phyloP scores from a whole-genome alignment of 2,797 vertebrate genomes.

The Thaleichthys pacificus region DNA sequence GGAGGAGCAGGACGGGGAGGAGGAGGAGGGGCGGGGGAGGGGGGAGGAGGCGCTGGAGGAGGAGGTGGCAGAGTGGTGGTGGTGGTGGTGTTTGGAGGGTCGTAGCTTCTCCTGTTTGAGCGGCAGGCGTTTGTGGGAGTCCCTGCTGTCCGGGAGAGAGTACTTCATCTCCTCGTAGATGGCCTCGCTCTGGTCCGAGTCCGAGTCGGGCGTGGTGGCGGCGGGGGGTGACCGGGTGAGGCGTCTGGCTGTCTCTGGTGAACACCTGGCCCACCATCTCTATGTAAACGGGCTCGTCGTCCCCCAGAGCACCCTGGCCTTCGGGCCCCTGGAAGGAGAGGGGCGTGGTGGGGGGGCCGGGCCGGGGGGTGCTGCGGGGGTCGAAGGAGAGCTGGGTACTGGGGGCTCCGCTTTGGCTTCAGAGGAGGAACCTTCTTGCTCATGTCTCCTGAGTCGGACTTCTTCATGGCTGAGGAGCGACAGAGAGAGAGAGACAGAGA shows the following conservation, averaged over 20 bases:
- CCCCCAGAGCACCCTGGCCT: conserved; percentile 62
- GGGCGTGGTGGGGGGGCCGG: conserved; percentile 65
- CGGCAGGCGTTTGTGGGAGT: conserved; percentile 68
- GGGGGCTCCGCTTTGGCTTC: conserved; percentile 85
- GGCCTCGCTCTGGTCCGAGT: conserved; percentile 91
- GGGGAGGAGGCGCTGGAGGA: conserved; percentile 66
- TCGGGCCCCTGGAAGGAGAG: conserved; percentile 74
- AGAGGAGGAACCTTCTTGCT: conserved; percentile 85
- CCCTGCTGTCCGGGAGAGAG: conserved; percentile 77
- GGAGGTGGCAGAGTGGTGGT: conserved; percentile 40
- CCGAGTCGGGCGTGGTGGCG: conserved; percentile 81
- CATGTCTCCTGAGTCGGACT: conserved; percentile 77
- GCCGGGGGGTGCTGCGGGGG: conserved; percentile 61
- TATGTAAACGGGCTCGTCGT: conserved; percentile 91
- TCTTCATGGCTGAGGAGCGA: conserved; percentile 77
- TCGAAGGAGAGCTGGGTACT: conserved; percentile 86
- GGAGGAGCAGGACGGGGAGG: conserved; percentile 73
- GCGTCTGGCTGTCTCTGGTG: conserved; percentile 75
- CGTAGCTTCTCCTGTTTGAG: conserved; percentile 73
- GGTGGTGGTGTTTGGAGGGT: conserved; percentile 72
- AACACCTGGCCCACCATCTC: conserved; percentile 93
- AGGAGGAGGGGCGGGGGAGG: conserved; percentile 68
- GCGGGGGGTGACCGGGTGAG: conserved; percentile 71
- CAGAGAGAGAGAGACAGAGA: conserved; percentile 77
- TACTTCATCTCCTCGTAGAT: conserved; percentile 97